Base-by-base conservation (phyloP, 2,888 invertebrate species). In the Microplitis deprimator region DNA sequence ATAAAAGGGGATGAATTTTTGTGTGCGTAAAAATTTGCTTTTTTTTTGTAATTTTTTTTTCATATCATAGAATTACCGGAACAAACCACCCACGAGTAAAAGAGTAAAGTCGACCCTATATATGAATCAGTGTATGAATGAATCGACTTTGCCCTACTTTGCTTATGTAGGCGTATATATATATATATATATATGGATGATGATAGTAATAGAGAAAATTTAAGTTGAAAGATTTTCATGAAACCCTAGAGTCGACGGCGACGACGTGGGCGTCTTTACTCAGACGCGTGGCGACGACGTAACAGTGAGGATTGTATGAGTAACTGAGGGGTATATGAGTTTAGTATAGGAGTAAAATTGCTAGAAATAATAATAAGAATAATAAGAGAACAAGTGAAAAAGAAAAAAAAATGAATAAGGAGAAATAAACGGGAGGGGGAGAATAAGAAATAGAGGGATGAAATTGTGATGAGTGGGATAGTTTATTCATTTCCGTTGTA, bases 111-210 rank as follows among this genome's bases (percentile, higher is more conserved):
- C 77, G 77, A 29, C 69, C 78, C 77, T 76, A 80, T 80, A 80
- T 81, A 81, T 82, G 79, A 82, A 78, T 81, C 78, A 80, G 78
- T 77, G 78, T 80, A 80, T 82, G 82, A 83, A 83, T 82, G 82
- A 82, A 82, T 87, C 86, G 86, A 86, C 85, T 88, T 87, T 87
- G 87, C 83, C 85, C 87, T 83, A 88, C 83, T 87, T 88, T 85
- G 72, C 64, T 41, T 29, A 71, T 41, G 76, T 76, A 65, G 76
- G 71, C 39, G 39, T 3, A 16, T 7, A 61, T 61, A 16, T 29
- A 29, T 29, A 16, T 38, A 61, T 4, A 39, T n/a, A 69, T 17
- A 41, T 40, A 17, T 40, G 39, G 16, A 13, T 50, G 13, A 50
- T 50, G 68, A 40, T 68, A 68, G 16, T 68, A 40, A 68, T 68